Evolutionary conservation across 2,888 invertebrate genomes (phyloP).

Genomic region (Noctua pronuba): DNA sequence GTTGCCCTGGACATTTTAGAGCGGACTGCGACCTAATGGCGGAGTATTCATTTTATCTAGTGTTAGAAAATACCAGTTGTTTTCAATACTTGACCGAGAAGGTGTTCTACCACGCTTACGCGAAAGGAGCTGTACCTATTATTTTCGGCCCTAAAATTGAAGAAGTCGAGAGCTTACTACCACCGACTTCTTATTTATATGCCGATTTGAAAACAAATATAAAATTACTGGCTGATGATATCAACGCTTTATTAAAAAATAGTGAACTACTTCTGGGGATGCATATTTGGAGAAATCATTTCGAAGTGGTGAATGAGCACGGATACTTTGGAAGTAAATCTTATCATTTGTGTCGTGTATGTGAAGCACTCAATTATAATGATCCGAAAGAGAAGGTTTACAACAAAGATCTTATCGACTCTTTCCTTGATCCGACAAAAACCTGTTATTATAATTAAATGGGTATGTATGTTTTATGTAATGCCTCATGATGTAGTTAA

Average conservation of each 20-base stretch:
- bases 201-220: constrained; percentile 89
- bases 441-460: constrained; percentile 5
- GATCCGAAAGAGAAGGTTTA: constrained; percentile 74
- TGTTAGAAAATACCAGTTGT: constrained; percentile 93
- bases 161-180: constrained; percentile 89
- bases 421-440: constrained; percentile 71
- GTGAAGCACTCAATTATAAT: constrained; percentile 93
- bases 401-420: constrained; percentile 65
- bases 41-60: constrained; percentile 92
- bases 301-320: constrained; percentile 91
- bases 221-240: constrained; percentile 87
- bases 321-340: constrained; percentile 92
- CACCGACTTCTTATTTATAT: constrained; percentile 92
- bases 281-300: constrained; percentile 91
- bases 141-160: constrained; percentile 91
- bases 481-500: no score
- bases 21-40: constrained; percentile 90
- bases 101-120: constrained; percentile 92
- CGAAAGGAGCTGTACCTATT: constrained; percentile 91
- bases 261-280: constrained; percentile 81
- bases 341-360: constrained; percentile 91
- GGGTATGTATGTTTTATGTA: no score
- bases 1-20: constrained; percentile 92
- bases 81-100: constrained; percentile 93
- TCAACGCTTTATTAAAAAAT: constrained; percentile 84